These are phyloP conservation scores for Oxytorus armatus DNA, from an alignment of 2,888 invertebrate species.

Conservation along the genomic window DNA sequence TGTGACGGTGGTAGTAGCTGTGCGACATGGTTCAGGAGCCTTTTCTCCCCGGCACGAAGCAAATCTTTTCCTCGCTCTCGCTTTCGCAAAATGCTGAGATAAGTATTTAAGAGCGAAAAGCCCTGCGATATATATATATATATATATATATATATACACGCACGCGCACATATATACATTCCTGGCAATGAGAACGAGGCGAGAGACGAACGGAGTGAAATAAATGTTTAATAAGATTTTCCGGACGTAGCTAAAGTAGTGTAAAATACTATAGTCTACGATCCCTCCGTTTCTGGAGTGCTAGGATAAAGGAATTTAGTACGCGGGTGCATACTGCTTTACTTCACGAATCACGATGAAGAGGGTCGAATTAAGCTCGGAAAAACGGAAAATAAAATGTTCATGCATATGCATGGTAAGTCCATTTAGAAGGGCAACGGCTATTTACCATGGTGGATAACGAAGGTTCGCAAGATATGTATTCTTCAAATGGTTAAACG, in stretches of 20 bases:
- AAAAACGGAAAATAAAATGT: background rate
- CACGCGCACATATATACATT: slow-evolving; percentile 26
- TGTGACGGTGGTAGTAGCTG: slow-evolving; percentile 13
- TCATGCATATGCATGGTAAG: background rate
- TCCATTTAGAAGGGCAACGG: background rate
- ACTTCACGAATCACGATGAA: slow-evolving; percentile 1
- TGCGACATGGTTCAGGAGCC: slow-evolving; percentile 43
- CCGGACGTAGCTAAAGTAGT: slow-evolving; percentile 47
- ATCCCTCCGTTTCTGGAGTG: background rate
- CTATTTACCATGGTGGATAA: background rate
- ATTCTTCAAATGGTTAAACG: background rate
- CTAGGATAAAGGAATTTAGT: slow-evolving; percentile 33
- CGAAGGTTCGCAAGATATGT: background rate
- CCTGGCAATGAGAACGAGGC: slow-evolving; percentile 30
- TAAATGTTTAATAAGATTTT: slow-evolving; percentile 65
- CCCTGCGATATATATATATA: slow-evolving; percentile 34
- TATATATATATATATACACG: slow-evolving; percentile 26
- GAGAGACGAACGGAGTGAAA: slow-evolving; percentile 48
- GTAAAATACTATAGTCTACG: slow-evolving; percentile 34
- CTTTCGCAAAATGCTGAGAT: slow-evolving; percentile 51
- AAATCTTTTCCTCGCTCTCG: slow-evolving; percentile 36
- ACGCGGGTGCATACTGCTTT: background rate
- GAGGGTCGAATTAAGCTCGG: background rate
- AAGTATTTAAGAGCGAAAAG: slow-evolving; percentile 63
- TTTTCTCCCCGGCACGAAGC: slow-evolving; percentile 49